These are phyloP conservation scores for Rhadina sibilatrix DNA, from an alignment of 2,113 vertebrate species.

Conservation along the genomic window DNA sequence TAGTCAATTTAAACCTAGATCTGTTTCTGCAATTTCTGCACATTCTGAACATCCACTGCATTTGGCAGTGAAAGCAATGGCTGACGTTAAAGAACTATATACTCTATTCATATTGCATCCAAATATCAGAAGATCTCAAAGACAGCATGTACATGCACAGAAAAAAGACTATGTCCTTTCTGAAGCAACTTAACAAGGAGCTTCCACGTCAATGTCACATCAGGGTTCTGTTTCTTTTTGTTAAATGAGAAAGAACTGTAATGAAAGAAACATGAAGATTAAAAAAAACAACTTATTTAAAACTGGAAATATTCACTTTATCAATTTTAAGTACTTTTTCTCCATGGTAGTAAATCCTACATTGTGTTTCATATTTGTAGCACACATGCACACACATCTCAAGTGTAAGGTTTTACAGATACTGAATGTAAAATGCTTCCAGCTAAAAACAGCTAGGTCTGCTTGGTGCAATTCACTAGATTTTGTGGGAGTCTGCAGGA, in stretches of 20 bases:
- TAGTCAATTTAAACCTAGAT: neutral
- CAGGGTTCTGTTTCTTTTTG: neutral
- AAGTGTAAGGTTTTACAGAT: constrained; percentile 4
- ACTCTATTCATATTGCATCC: neutral
- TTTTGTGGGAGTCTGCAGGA: neutral
- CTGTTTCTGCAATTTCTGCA: neutral
- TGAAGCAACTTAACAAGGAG: neutral
- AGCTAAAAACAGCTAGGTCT: neutral
- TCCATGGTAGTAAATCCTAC: neutral
- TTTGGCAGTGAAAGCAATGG: neutral
- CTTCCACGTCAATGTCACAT: neutral
- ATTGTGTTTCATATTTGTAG: neutral
- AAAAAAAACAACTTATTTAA: neutral
- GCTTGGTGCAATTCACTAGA: neutral
- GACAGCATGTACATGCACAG: neutral
- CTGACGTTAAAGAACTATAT: neutral
- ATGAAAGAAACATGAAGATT: neutral
- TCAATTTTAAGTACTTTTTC: constrained; percentile 17
- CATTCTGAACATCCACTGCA: neutral
- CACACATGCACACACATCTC: neutral
- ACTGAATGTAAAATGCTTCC: neutral
- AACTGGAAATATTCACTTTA: neutral
- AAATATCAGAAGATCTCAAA: constrained; percentile 5
- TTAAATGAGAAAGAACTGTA: neutral
- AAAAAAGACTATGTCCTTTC: neutral